phyloP scores from a whole-genome alignment of 1,140 invertebrate genomes.

The Ostrea denselamellosa region DNA sequence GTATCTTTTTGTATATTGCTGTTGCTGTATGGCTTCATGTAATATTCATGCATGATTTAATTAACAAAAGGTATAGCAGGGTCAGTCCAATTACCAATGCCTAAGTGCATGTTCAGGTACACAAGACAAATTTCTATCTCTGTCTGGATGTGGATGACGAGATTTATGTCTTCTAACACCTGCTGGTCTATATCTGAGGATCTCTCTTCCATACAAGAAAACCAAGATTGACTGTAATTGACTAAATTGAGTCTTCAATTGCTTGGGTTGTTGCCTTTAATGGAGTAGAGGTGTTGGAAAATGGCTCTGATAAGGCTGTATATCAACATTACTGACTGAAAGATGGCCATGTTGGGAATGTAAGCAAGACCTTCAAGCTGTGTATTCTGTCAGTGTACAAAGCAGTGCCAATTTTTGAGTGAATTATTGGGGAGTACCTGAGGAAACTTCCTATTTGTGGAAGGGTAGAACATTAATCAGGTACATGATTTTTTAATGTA shows the following conservation, averaged over 20 bases:
- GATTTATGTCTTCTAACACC: constrained; percentile 9
- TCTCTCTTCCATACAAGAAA: constrained; percentile 7
- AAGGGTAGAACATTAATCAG: background rate
- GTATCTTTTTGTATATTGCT: background rate
- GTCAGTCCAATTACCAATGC: constrained; percentile 17
- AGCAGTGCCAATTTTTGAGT: background rate
- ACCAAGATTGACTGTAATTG: constrained; percentile 18
- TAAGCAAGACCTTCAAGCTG: background rate
- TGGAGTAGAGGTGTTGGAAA: constrained; percentile 30
- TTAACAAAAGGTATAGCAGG: background rate
- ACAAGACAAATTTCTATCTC: background rate
- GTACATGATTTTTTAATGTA: background rate
- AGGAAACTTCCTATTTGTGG: background rate
- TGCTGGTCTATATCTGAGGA: background rate
- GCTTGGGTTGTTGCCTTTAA: constrained; percentile 15
- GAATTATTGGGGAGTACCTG: constrained; percentile 4
- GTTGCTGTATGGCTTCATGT: background rate
- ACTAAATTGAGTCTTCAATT: constrained; percentile 36
- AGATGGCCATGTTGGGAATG: background rate
- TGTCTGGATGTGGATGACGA: background rate
- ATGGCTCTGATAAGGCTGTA: constrained; percentile 11
- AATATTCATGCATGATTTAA: constrained; percentile 34
- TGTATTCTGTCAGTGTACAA: constrained; percentile 14
- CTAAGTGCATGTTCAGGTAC: background rate
- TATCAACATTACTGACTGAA: constrained; percentile 1